A percentile compares a stretch with the other conserved stretches of the same genome.
Conservation (phyloP, 2,888 invertebrate genomes). For the Melolontha melolontha region DNA sequence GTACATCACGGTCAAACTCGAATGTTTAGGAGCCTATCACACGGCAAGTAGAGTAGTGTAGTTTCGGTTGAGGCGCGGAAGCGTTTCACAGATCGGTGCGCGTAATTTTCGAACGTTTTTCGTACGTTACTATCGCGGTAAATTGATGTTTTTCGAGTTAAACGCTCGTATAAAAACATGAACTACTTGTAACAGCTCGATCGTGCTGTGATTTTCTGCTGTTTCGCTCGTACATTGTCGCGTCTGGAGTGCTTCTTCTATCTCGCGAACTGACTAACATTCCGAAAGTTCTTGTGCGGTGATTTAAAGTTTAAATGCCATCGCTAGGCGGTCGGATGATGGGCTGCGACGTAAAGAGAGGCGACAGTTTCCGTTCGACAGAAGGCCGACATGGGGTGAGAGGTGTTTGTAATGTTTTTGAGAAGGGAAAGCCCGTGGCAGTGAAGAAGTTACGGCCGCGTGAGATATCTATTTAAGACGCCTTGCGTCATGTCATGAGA, state of each 20-base stretch:
- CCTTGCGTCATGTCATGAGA: constrained; percentile 28
- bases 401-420: constrained; percentile 27
- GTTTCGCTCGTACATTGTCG: too few relatives aligned
- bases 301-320: constrained; percentile 34
- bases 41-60: not conserved
- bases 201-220: not conserved
- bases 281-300: constrained; percentile 11
- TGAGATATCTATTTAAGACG: constrained; percentile 35
- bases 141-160: constrained; percentile 2
- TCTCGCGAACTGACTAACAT: too few relatives aligned
- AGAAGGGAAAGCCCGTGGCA: not conserved
- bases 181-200: not conserved
- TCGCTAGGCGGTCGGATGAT: constrained; percentile 27
- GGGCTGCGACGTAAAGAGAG: constrained; percentile 45
- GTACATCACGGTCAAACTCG: constrained; percentile 17
- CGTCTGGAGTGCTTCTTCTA: too few relatives aligned
- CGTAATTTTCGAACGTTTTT: constrained; percentile 12
- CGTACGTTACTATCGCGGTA: constrained; percentile 8
- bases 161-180: constrained; percentile 1
- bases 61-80: constrained; percentile 22
- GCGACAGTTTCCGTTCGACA: constrained; percentile 10
- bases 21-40: constrained; percentile 13
- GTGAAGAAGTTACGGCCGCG: constrained; percentile 5
- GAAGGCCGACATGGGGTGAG: constrained; percentile 22
- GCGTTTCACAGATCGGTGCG: not conserved